These are phyloP conservation scores for Caiman crocodilus DNA, from an alignment of 2,797 vertebrate species.

Conservation along the genomic window DNA sequence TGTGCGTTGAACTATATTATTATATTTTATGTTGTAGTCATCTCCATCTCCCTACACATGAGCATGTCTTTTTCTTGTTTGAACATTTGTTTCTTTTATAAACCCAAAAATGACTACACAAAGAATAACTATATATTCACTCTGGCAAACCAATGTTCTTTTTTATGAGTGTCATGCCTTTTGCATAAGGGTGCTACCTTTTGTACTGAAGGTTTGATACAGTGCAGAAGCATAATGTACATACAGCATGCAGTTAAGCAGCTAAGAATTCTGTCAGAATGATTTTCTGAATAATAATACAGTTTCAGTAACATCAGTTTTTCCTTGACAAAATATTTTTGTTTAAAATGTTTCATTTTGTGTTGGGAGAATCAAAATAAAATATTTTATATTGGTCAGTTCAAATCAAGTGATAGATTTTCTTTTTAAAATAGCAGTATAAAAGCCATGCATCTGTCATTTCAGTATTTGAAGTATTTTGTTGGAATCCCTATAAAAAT, in stretches of 20 bases:
- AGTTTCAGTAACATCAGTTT: not conserved
- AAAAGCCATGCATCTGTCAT: not conserved
- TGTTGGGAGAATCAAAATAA: not conserved
- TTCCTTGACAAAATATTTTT: not conserved
- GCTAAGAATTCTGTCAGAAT: not conserved
- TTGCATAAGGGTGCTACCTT: slow-evolving; percentile 65
- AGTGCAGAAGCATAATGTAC: slow-evolving; percentile 24
- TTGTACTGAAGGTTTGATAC: slow-evolving; percentile 62
- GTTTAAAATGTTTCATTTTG: not conserved
- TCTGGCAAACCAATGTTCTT: slow-evolving; percentile 36
- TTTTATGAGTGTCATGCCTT: slow-evolving; percentile 59
- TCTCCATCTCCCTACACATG: slow-evolving; percentile 56
- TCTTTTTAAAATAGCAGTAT: not conserved
- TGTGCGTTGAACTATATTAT: slow-evolving; percentile 61
- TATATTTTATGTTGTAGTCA: slow-evolving; percentile 72
- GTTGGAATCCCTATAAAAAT: not conserved
- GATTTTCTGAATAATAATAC: not conserved
- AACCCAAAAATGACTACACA: slow-evolving; percentile 81
- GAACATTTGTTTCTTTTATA: slow-evolving; percentile 69
- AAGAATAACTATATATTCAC: slow-evolving; percentile 74
- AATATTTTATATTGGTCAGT: not conserved
- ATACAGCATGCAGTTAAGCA: not conserved
- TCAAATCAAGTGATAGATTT: not conserved
- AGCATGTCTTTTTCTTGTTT: slow-evolving; percentile 54
- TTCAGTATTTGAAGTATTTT: not conserved